phyloP scores from a whole-genome alignment of 2,888 invertebrate species.

The Spialia ferax region DNA sequence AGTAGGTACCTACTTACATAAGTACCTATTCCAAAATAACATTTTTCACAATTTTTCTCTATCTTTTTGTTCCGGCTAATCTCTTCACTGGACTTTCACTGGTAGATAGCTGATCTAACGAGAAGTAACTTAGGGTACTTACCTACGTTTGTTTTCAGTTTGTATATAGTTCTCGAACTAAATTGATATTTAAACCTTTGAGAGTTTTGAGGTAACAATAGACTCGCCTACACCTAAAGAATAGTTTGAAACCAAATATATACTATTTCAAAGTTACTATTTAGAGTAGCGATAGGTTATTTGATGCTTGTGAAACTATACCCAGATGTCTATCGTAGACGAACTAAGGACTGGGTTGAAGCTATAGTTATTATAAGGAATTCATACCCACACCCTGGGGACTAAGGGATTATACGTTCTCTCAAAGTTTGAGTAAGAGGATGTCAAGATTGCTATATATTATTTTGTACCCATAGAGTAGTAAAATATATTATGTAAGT shows the following conservation, averaged over 20 bases:
- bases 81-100: too few relatives aligned
- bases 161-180: too few relatives aligned
- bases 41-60: too few relatives aligned
- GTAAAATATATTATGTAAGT: too few relatives aligned
- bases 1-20: too few relatives aligned
- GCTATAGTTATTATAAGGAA: constrained; percentile 15
- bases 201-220: background rate
- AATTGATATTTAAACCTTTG: too few relatives aligned
- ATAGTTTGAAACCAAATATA: background rate
- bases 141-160: too few relatives aligned
- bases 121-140: too few relatives aligned
- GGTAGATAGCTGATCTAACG: too few relatives aligned
- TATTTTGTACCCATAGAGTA: too few relatives aligned
- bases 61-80: too few relatives aligned
- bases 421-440: constrained; percentile 19
- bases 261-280: background rate
- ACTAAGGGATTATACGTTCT: constrained; percentile 27
- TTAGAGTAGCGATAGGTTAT: constrained; percentile 11
- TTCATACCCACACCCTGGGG: constrained; percentile 29
- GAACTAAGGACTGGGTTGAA: constrained; percentile 5
- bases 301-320: constrained; percentile 8
- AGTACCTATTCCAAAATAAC: too few relatives aligned
- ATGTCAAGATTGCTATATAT: constrained; percentile 19
- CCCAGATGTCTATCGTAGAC: background rate
- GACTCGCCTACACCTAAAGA: background rate